Conservation (phyloP, 2,113 vertebrate genomes). For the Laticauda colubrina region DNA sequence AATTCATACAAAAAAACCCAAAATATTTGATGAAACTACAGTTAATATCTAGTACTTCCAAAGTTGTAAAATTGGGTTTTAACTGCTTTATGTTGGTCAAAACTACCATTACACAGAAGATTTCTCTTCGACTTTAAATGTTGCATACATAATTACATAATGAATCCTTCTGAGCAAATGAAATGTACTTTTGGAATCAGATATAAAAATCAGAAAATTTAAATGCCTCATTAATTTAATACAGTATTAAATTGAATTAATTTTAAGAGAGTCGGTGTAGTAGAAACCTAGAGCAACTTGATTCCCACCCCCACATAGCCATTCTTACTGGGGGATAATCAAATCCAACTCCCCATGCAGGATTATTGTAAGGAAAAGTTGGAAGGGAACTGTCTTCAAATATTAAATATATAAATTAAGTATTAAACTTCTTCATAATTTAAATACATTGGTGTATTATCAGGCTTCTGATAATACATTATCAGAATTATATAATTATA, state of each 20-base stretch:
- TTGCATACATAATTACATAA: slow-evolving; percentile 13
- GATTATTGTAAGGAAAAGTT: not conserved
- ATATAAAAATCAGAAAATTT: not conserved
- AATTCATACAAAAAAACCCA: not conserved
- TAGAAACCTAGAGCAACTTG: not conserved
- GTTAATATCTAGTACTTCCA: slow-evolving; percentile 33
- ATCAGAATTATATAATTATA: no score
- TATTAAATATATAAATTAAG: not conserved
- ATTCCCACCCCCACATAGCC: not conserved
- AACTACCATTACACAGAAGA: not conserved
- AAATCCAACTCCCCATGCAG: not conserved
- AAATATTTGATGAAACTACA: slow-evolving; percentile 40
- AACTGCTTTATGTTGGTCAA: slow-evolving; percentile 20
- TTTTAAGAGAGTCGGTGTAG: not conserved
- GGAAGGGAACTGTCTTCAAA: not conserved
- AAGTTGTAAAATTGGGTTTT: slow-evolving; percentile 6
- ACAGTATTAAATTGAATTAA: not conserved
- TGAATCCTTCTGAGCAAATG: not conserved
- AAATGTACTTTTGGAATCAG: not conserved
- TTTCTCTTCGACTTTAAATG: not conserved
- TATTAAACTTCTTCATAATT: not conserved
- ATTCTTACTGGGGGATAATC: not conserved
- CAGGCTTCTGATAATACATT: not conserved
- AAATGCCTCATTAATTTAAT: not conserved
- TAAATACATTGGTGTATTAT: not conserved